phyloP scores from a whole-genome alignment of 1,140 invertebrate species.

The Contarinia nasturtii region DNA sequence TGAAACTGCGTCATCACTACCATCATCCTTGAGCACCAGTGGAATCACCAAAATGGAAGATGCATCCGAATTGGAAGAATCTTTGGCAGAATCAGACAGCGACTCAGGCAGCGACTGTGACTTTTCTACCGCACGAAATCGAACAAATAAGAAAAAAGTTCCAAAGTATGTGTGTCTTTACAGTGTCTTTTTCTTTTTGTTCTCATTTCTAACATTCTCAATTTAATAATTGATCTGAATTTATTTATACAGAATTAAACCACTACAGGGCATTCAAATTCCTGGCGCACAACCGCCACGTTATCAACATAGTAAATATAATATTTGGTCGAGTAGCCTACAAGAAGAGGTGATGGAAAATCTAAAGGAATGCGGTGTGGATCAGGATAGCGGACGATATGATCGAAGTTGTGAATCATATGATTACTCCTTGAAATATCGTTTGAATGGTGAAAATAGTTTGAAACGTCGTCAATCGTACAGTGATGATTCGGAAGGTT shows the following conservation, averaged over 20 bases:
- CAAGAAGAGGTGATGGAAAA: constrained; percentile 41
- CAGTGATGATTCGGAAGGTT: constrained; percentile 2
- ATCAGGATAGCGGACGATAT: constrained; percentile 31
- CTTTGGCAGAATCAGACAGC: constrained; percentile 17
- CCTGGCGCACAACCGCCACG: constrained; percentile 8
- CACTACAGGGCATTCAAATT: constrained; percentile 14
- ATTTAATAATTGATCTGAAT: too few relatives aligned
- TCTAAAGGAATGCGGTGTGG: constrained; percentile 28
- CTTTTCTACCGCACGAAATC: constrained; percentile 13
- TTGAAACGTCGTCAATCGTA: constrained; percentile 21
- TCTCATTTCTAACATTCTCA: too few relatives aligned
- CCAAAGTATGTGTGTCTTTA: background rate
- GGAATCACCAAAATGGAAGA: constrained; percentile 3
- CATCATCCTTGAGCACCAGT: background rate
- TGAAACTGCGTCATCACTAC: constrained; percentile 6
- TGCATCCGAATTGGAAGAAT: constrained; percentile 11
- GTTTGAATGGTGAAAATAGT: constrained; percentile 14
- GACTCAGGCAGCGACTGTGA: constrained; percentile 15
- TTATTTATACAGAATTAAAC: constrained; percentile 18
- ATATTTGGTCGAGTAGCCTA: constrained; percentile 37
- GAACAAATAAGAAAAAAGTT: background rate
- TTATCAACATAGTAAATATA: constrained; percentile 29
- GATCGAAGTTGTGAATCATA: constrained; percentile 38
- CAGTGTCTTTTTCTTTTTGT: too few relatives aligned
- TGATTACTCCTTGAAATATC: constrained; percentile 24